Conservation (phyloP, 2,888 invertebrate species). For the Drosophila borborema region DNA sequence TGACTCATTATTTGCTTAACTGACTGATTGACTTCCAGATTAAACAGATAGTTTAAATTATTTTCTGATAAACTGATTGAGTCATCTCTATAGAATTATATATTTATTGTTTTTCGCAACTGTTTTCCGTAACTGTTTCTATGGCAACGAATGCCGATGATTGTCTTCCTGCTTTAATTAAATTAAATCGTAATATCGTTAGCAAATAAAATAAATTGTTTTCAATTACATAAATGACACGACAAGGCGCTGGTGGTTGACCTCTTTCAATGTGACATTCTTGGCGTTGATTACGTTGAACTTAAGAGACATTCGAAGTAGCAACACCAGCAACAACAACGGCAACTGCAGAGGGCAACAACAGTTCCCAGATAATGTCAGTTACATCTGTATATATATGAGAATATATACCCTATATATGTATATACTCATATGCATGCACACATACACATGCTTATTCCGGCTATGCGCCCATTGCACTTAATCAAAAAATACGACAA, state of each 20-base stretch:
- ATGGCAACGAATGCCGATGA: slow-evolving; percentile 19
- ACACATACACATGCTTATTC: slow-evolving; percentile 18
- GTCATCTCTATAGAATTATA: background rate
- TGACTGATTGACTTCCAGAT: background rate
- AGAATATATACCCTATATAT: background rate
- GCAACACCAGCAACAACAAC: slow-evolving; percentile 50
- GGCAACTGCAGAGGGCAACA: slow-evolving; percentile 53
- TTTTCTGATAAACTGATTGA: background rate
- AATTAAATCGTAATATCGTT: slow-evolving; percentile 75
- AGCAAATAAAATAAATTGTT: slow-evolving; percentile 79
- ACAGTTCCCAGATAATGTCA: slow-evolving; percentile 69
- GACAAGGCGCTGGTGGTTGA: slow-evolving; percentile 79
- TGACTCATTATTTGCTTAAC: background rate
- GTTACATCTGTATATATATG: slow-evolving; percentile 35
- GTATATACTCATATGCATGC: background rate
- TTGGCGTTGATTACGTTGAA: slow-evolving; percentile 69
- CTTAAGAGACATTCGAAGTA: slow-evolving; percentile 27
- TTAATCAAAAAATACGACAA: slow-evolving; percentile 77
- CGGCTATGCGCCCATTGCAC: slow-evolving; percentile 63
- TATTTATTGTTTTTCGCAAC: background rate
- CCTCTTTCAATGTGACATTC: slow-evolving; percentile 83
- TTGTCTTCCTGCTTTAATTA: slow-evolving; percentile 68
- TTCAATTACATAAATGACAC: slow-evolving; percentile 74
- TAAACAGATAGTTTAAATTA: background rate
- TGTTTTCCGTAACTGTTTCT: slow-evolving; percentile 4